Conservation (phyloP, 2,113 vertebrate genomes). For the Tetraodon nigroviridis region DNA sequence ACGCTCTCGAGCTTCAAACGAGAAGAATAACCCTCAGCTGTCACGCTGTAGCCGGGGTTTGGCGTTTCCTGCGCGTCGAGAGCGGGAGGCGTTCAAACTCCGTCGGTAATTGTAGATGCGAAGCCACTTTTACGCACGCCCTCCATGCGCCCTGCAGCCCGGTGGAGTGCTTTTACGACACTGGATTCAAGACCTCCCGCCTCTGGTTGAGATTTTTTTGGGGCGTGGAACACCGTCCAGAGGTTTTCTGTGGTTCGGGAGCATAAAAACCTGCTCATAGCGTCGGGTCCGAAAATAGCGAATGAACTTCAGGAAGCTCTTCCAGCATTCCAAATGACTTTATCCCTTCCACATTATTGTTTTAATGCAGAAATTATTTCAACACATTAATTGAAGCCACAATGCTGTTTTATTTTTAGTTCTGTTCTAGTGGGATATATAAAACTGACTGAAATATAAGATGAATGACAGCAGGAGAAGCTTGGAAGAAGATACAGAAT, state of each 20-base stretch:
- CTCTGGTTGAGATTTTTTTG: slow-evolving; percentile 7
- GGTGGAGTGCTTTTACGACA: slow-evolving; percentile 34
- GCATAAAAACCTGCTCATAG: not conserved
- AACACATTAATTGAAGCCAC: not conserved
- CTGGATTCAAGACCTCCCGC: slow-evolving; percentile 10
- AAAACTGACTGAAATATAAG: too few species aligned
- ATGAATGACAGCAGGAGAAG: too few species aligned
- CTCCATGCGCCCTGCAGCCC: slow-evolving; percentile 24
- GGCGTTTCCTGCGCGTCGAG: not conserved
- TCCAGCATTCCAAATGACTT: not conserved
- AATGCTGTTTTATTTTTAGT: too few species aligned
- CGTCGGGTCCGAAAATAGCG: not conserved
- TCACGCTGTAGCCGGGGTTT: not conserved
- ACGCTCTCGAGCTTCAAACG: not conserved
- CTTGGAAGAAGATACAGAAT: too few species aligned
- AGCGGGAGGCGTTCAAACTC: not conserved
- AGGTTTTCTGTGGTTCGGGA: not conserved
- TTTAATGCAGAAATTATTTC: not conserved
- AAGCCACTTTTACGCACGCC: slow-evolving; percentile 21
- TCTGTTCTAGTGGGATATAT: too few species aligned
- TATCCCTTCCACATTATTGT: not conserved
- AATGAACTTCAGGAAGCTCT: not conserved
- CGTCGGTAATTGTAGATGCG: not conserved
- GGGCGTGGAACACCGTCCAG: slow-evolving; percentile 46
- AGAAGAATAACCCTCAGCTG: not conserved